A percentile compares a stretch with the other conserved stretches of the same genome.
phyloP scores from a whole-genome alignment of 2,113 vertebrate species.

The Lampris incognitus region DNA sequence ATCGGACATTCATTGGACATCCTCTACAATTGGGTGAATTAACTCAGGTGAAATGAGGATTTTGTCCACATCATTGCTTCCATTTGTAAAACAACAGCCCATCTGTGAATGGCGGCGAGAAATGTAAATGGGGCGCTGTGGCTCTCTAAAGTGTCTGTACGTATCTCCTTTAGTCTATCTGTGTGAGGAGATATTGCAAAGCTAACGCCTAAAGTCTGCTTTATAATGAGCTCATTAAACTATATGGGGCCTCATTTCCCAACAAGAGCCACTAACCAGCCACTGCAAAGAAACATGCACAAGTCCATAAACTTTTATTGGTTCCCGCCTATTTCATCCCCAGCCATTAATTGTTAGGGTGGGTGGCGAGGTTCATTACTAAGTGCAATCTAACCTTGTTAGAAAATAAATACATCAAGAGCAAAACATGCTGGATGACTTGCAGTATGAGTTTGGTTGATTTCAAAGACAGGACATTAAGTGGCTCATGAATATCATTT shows the following conservation, averaged over 20 bases:
- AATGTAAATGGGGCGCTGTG: too few relatives aligned
- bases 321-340: conserved; percentile 68
- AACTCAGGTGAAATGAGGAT: not conserved
- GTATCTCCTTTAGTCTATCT: conserved; percentile 21
- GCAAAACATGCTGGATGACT: conserved; percentile 43
- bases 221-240: conserved; percentile 81
- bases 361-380: conserved; percentile 66
- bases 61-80: not conserved
- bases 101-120: conserved; percentile 29
- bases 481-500: not conserved
- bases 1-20: not conserved
- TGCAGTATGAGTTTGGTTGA: conserved; percentile 3
- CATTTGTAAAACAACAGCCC: conserved; percentile 37
- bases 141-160: not conserved
- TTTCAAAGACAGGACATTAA: conserved; percentile 20
- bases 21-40: not conserved
- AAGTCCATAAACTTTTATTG: conserved; percentile 83
- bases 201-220: conserved; percentile 49
- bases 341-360: conserved; percentile 75
- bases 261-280: conserved; percentile 76
- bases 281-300: conserved; percentile 61
- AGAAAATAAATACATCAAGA: conserved; percentile 57
- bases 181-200: conserved; percentile 41
- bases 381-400: conserved; percentile 67
- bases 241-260: conserved; percentile 75